Base-by-base conservation (phyloP, 2,797 vertebrate species). In the Megaceryle alcyon region DNA sequence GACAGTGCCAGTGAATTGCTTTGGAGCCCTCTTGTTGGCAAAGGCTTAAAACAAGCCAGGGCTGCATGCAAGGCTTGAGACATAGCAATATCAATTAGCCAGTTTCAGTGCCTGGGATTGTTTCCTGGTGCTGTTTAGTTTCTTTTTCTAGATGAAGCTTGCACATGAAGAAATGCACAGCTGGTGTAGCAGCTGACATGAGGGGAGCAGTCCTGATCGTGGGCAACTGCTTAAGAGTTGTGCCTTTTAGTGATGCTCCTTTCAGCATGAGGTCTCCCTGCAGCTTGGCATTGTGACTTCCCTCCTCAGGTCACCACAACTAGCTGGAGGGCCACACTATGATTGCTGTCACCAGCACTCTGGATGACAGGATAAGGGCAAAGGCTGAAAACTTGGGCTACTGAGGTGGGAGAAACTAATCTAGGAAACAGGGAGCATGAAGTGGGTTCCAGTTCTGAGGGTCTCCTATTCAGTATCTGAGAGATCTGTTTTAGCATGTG, bases 41-140 rank as follows among this genome's bases (percentile, higher is more conserved):
- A 82, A 79, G 43, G 39, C 81, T 88, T 13, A 82, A 93, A 84
- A 16, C 29, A 66, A 76, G 18, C 14, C 56, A 51, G 31, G 11
- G 14, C 71, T 92, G 68, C 68, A 56, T 92, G 68, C 68, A 59
- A n/a, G 76, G 39, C 51, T 77, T 76, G 70, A 66, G 82, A 69
- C 1, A 0, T 8, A 73, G 43, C 35, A 22, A 7, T 73, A 87
- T 70, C 9, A 10, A 64, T 87, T 72, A 81, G 44, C 0, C 2
- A 43, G 26, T 48, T 76, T 61, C n/a, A 77, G 66, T 66, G 70
- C 66, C 44, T 26, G 31, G n/a, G 22, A 66, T 63, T 57, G 43
- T 88, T 93, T 72, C 80, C 88, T 90, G 77, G 77, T 3, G 1
- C 66, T 56, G 57, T 78, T 77, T 56, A 57, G 35, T 49, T 79